Conservation (phyloP, 2,888 invertebrate genomes). For the Cacoxenus indagator region DNA sequence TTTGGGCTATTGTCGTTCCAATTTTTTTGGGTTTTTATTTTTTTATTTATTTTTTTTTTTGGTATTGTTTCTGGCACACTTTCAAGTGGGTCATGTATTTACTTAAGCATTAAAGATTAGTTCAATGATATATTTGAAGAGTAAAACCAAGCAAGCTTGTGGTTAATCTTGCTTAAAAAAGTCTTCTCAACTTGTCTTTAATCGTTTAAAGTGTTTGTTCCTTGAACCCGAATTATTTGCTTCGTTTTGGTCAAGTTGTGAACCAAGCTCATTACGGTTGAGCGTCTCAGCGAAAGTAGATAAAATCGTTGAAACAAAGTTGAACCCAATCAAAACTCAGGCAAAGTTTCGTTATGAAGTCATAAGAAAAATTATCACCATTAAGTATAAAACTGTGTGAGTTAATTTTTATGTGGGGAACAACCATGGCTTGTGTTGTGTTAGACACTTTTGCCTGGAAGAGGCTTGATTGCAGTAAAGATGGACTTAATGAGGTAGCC, state of each 20-base stretch:
- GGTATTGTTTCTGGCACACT: background rate
- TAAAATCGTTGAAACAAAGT: background rate
- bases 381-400: too few species aligned
- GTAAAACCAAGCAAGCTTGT: background rate
- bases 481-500: too few species aligned
- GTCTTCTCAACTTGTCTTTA: background rate
- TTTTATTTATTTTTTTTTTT: background rate
- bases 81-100: slow-evolving; percentile 13
- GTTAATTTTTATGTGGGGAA: too few species aligned
- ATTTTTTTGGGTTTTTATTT: background rate
- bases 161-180: background rate
- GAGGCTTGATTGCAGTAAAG: too few species aligned
- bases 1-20: background rate
- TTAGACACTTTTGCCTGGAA: too few species aligned
- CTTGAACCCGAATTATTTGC: background rate
- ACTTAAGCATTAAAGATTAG: slow-evolving; percentile 9
- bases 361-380: too few species aligned
- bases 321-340: too few species aligned
- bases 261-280: background rate
- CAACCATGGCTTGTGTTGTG: too few species aligned
- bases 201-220: background rate
- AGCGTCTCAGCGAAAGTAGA: background rate
- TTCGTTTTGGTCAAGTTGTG: too few species aligned
- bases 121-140: background rate
- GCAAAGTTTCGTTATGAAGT: too few species aligned